A percentile compares a stretch with the other conserved stretches of the same genome.
Evolutionary conservation across 2,888 invertebrate genomes (phyloP).

Genomic region (Pecten maximus): DNA sequence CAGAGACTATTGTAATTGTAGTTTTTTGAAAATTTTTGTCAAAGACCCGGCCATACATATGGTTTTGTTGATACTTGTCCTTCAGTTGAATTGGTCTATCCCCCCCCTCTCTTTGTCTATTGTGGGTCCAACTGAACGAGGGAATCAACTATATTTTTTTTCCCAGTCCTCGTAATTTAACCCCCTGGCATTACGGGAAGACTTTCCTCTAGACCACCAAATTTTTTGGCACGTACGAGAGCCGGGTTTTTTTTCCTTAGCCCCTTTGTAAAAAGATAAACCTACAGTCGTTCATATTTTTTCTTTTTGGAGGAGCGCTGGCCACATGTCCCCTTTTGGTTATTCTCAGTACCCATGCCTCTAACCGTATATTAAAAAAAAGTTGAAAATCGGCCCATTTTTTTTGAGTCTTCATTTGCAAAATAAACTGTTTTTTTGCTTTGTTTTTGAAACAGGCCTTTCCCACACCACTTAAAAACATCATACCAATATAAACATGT

Average conservation of each 20-base stretch:
- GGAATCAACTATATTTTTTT: constrained; percentile 12
- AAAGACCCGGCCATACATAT: neutral
- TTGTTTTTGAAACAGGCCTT: constrained; percentile 47
- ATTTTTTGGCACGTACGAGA: neutral
- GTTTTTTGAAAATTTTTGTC: neutral
- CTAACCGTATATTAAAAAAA: constrained; percentile 2
- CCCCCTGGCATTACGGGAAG: neutral
- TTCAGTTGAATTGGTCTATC: neutral
- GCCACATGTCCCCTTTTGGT: constrained; percentile 4
- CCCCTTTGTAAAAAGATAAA: constrained; percentile 13
- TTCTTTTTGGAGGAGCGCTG: neutral
- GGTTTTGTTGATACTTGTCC: neutral
- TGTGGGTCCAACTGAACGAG: neutral
- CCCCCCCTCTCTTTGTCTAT: neutral
- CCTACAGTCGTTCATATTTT: neutral
- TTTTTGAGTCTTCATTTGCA: constrained; percentile 24
- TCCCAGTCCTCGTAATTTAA: neutral
- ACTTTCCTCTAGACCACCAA: constrained; percentile 7
- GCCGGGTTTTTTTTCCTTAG: neutral
- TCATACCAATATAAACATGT: constrained; percentile 50
- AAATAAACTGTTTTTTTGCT: constrained; percentile 44
- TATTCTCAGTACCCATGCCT: neutral
- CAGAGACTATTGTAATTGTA: neutral
- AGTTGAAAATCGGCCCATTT: constrained; percentile 9
- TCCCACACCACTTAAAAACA: constrained; percentile 39